Evolutionary conservation across 2,888 invertebrate species (phyloP).

Genomic region (Drosophila bunnanda): DNA sequence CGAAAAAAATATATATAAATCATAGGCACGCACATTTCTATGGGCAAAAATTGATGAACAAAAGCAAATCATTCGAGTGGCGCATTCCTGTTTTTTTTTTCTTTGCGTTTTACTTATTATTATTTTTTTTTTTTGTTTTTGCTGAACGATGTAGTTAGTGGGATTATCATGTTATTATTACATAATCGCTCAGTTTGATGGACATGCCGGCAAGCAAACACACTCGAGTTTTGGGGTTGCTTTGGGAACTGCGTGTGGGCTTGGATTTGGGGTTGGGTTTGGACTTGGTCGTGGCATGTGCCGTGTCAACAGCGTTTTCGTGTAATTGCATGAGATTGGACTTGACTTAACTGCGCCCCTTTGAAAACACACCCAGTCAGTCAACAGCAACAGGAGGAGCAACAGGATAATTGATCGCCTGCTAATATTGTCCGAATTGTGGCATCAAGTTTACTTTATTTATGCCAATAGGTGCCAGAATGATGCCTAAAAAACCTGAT

Average conservation of each 20-base stretch:
- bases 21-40: slow-evolving; percentile 32
- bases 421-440: slow-evolving; percentile 24
- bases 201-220: slow-evolving; percentile 39
- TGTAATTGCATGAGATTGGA: slow-evolving; percentile 42
- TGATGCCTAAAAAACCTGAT: slow-evolving; percentile 17
- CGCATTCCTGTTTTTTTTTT: neutral
- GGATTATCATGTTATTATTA: slow-evolving; percentile 60
- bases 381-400: slow-evolving; percentile 24
- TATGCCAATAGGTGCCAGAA: neutral
- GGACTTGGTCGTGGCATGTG: neutral
- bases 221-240: slow-evolving; percentile 30
- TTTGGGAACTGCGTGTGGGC: neutral
- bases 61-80: slow-evolving; percentile 27
- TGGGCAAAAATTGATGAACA: slow-evolving; percentile 27
- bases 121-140: slow-evolving; percentile 13
- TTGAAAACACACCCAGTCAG: slow-evolving; percentile 29
- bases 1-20: slow-evolving; percentile 9
- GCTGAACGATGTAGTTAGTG: slow-evolving; percentile 31
- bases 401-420: slow-evolving; percentile 47
- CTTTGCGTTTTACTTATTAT: too few species aligned
- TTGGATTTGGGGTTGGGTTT: slow-evolving; percentile 7
- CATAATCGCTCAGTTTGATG: slow-evolving; percentile 65
- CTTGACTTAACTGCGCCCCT: slow-evolving; percentile 21
- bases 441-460: slow-evolving; percentile 5
- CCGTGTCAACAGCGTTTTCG: slow-evolving; percentile 36